Evolutionary conservation across 2,888 invertebrate species (phyloP).

Genomic region (Caenorhabditis zanzibari): DNA sequence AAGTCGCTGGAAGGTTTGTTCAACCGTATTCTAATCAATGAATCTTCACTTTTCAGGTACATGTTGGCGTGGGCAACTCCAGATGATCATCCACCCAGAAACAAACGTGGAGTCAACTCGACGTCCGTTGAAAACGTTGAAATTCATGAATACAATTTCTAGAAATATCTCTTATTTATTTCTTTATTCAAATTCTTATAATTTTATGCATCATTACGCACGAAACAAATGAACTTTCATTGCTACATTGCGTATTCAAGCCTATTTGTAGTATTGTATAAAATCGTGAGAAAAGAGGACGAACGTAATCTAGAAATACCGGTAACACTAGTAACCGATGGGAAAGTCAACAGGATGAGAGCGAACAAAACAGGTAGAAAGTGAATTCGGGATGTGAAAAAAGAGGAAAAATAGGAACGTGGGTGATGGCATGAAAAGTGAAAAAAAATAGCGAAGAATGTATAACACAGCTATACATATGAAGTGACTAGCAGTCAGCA

Average conservation of each 20-base stretch:
- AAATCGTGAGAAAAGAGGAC: background rate
- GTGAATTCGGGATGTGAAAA: background rate
- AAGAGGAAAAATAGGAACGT: background rate
- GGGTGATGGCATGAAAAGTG: conserved; percentile 3
- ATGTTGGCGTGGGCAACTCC: conserved; percentile 64
- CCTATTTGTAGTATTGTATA: background rate
- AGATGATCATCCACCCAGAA: conserved; percentile 33
- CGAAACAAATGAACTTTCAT: conserved; percentile 1
- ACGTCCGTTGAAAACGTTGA: conserved; percentile 23
- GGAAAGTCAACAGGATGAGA: conserved; percentile 18
- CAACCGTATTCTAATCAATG: background rate
- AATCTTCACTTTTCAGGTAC: conserved; percentile 24
- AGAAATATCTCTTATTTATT: conserved; percentile 22
- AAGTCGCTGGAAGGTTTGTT: conserved; percentile 63
- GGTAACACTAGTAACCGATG: conserved; percentile 31
- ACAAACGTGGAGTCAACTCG: conserved; percentile 15
- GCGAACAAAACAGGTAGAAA: conserved; percentile 2
- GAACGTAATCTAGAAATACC: conserved; percentile 14
- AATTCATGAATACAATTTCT: conserved; percentile 62
- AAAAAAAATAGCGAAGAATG: background rate
- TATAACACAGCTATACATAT: conserved; percentile 1
- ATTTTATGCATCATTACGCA: conserved; percentile 1
- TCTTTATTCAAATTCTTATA: background rate
- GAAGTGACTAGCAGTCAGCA: conserved; percentile 15
- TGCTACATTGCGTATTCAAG: background rate